Evolutionary conservation across 2,113 vertebrate species (phyloP), one percentile per base, ranked within the genome.

Genomic region (Nyctereutes procyonoides): DNA sequence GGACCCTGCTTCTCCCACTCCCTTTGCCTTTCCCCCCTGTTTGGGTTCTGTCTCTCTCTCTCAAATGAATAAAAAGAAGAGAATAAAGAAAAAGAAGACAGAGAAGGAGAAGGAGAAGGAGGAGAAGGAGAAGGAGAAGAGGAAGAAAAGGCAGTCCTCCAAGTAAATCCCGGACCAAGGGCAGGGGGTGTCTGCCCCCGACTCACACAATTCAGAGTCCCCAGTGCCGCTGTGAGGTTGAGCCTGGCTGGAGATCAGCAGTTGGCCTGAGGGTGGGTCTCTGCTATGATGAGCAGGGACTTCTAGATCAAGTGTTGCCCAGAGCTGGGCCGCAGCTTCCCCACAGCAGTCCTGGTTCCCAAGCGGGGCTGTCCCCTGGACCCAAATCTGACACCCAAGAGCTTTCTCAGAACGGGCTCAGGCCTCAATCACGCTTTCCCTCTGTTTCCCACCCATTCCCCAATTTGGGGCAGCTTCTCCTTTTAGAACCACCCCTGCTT

Each of bases 221-320:
- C 26, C 20, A 58, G 65, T 56, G 9, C 48, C 1, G 5, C 48
- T 0, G 0, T 2, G 15, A 32, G 32, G 24, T 20, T 17, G 48
- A 84, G 10, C 32, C 35, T 0, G 3, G 20, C 0, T 1, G 14
- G 1, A 17, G 19, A 35, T 30, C 4, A 6, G 16, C 62, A 13
- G 2, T 16, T 24, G 1, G 17, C 55, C 35, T 22, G 20, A 8
- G 32, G 14, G 5, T 22, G 77, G 8, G 77, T 30, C 14, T 10
- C 4, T 56, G 73, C 5, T 2, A 1, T 10, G 17, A 15, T 8
- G 20, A 43, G 53, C 15, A 14, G 8, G 17, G 30, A 30, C 43
- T 84, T 60, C 19, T 17, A 56, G 7, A 4, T 43, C 63, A 69
- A 22, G 22, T 12, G 16, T 53, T 26, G 14, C 77, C 32, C 15